These are phyloP conservation scores for Corythucha ciliata DNA, from an alignment of 2,888 invertebrate species.

Conservation along the genomic window DNA sequence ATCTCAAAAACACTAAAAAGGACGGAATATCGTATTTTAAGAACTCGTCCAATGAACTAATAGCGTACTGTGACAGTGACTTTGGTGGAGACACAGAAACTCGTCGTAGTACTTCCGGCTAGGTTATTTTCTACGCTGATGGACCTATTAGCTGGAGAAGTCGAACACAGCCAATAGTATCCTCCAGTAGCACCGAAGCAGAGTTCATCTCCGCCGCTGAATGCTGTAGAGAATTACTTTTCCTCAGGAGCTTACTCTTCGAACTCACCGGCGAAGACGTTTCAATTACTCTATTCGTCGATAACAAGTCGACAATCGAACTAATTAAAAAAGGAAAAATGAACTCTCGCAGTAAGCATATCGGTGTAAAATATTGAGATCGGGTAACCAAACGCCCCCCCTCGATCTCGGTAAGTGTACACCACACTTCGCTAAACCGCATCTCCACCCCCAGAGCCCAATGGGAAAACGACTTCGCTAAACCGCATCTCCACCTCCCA, in stretches of 20 bases:
- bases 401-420: no score
- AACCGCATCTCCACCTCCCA: no score
- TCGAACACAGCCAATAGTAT: slow-evolving; percentile 20
- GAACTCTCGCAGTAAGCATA: slow-evolving; percentile 7
- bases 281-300: slow-evolving; percentile 1
- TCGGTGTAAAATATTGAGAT: slow-evolving; percentile 14
- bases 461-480: no score
- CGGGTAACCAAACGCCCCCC: no score
- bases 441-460: no score
- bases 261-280: slow-evolving; percentile 22
- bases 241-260: slow-evolving; percentile 28
- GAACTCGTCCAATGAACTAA: slow-evolving; percentile 10
- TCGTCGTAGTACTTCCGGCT: slow-evolving; percentile 15
- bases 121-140: slow-evolving; percentile 18
- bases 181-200: slow-evolving; percentile 1
- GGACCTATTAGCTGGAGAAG: slow-evolving; percentile 35
- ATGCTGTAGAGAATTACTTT: slow-evolving; percentile 31
- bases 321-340: slow-evolving; percentile 7
- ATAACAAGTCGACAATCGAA: slow-evolving; percentile 2
- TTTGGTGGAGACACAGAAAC: slow-evolving; percentile 22
- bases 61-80: slow-evolving; percentile 24
- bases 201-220: slow-evolving; percentile 15
- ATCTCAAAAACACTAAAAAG: slow-evolving; percentile 19
- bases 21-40: slow-evolving; percentile 19
- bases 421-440: no score